Base-by-base conservation (phyloP, 1,140 invertebrate genomes). In the Anastrepha ludens region DNA sequence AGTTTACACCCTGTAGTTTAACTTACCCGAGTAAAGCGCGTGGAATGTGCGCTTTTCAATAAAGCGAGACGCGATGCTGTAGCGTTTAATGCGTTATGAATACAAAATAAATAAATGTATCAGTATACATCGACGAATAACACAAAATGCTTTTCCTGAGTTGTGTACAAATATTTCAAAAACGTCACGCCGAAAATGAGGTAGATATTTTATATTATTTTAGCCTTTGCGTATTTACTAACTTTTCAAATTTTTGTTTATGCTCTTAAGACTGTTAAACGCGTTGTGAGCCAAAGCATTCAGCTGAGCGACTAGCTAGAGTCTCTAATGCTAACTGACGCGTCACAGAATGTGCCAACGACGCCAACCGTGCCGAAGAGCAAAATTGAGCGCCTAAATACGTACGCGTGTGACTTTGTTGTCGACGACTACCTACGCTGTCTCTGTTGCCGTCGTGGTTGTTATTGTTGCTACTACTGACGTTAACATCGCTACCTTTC, bases 351-450 rank as follows among this genome's bases (percentile, higher is more conserved):
- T 41, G 13, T 55, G 47, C 74, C 44, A 81, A 81, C 74, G 55
- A 81, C 9, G 74, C n/a, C 74, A 81, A 81, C n/a, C 74, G 74
- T 55, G 74, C 74, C 44, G 74, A 81, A 81, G 47, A 81, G 74
- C 74, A 81, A 81, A 81, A 81, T 47, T 55, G 47, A 81, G 74
- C 47, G 74, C 9, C 74, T 47, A 55, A 58, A 81, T 17, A 55
- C n/a, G 11, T 44, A n/a, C 74, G 74, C 74, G 74, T 81, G 74
- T 81, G 44, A 47, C 74, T 81, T 50, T 81, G 20, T 8, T 47
- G 74, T 55, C 74, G 55, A n/a, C 47, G 74, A 3, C 17, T 81
- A 81, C 44, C 29, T 13, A 15, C 70, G 41, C 47, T 29, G 74
- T 55, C 74, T 13, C 5, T 11, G 44, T 81, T 11, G 47, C 29